Conservation (phyloP, 2,113 vertebrate species). For the Malaclemys terrapin region DNA sequence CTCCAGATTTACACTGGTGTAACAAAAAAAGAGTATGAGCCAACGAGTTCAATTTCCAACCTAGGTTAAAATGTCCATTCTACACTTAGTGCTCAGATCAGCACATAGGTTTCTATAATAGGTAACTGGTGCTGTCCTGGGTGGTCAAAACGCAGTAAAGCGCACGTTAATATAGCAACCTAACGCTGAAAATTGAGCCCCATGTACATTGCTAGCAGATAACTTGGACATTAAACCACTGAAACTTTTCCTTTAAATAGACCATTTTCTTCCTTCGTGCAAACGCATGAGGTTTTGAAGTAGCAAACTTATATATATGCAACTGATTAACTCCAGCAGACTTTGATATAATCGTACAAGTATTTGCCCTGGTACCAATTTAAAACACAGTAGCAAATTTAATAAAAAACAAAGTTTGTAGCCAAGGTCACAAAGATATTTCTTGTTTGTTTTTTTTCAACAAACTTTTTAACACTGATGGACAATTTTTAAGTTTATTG, state of each 20-base stretch:
- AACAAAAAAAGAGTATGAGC: neutral
- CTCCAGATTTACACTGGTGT: neutral
- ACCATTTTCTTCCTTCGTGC: neutral
- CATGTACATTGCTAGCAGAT: neutral
- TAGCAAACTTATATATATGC: slow-evolving; percentile 5
- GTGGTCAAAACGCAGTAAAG: neutral
- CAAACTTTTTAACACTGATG: slow-evolving; percentile 65
- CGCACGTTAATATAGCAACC: neutral
- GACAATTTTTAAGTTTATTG: slow-evolving; percentile 56
- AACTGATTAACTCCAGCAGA: slow-evolving; percentile 74
- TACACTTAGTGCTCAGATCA: neutral
- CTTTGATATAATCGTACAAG: slow-evolving; percentile 72
- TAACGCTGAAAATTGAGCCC: neutral
- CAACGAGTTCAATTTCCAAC: neutral
- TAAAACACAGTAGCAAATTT: slow-evolving; percentile 76
- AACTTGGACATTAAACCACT: neutral
- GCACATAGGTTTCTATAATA: neutral
- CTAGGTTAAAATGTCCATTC: neutral
- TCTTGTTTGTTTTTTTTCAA: slow-evolving; percentile 63
- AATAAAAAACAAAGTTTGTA: slow-evolving; percentile 72
- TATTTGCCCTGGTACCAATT: slow-evolving; percentile 77
- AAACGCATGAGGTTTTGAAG: neutral
- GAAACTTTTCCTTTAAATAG: neutral
- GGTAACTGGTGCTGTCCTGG: neutral
- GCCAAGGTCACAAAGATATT: slow-evolving; percentile 47